Evolutionary conservation across 2,113 vertebrate species (phyloP), one percentile per base, ranked within the genome.

Genomic region (Microtus montanus): DNA sequence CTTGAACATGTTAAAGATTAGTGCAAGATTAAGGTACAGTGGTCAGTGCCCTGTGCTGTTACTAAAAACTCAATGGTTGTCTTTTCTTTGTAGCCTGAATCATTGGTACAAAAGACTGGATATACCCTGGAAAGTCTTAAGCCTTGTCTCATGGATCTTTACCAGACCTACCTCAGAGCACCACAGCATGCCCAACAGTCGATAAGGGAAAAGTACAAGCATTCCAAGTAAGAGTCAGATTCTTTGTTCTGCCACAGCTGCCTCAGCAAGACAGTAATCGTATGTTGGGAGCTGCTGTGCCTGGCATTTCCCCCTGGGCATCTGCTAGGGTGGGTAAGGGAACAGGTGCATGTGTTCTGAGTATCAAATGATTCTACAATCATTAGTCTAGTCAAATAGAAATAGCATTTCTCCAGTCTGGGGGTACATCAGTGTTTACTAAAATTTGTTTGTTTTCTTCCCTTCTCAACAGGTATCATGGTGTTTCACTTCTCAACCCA

Each of bases 131-230:
- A 99, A 74, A 98, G 98, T 84, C 98, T 99, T 92, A 99, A 99
- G 98, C 99, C 99, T 33, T 99, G 99, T 58, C 91, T 99, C 68
- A 41, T 98, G 93, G 99, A 99, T 97, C 98, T 99, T 35, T 99
- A 99, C 96, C 97, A 98, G 96, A 99, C 98, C 96, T 99, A 99
- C 98, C 98, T 99, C 98, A 97, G 73, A 97, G 99, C 99, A 75
- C 82, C 99, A 63, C 98, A 99, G 94, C 99, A 99, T 28, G 98
- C 99, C 0, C 99, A 99, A 96, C 99, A 99, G 97, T 99, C 99
- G 17, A 99, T 99, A 94, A 97, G 98, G 82, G 99, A 99, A 92
- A 99, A 99, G 97, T 99, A 99, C 98, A 99, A 99, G 98, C 98
- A 97, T 47, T 68, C 98, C 1, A 99, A 99, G 99, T 99, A 98